Percentiles rank a stretch among this genome's conserved stretches.
Evolutionary conservation across 92 coral and sea anemone genomes (phyloP).

Genomic region (Galaxea fascicularis): DNA sequence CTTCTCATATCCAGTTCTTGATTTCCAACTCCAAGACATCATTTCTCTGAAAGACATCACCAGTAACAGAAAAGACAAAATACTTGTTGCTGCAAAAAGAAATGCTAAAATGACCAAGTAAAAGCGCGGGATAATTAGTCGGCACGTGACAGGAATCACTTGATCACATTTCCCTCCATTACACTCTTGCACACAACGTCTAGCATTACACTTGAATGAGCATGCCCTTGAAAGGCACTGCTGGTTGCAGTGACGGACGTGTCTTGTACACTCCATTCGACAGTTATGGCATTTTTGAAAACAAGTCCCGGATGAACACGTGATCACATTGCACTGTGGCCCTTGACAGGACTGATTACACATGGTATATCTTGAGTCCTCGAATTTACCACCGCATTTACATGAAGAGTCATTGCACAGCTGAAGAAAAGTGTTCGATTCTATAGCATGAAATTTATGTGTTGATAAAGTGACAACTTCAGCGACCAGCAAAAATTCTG

Average conservation of each 20-base stretch:
- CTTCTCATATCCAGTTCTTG: neutral
- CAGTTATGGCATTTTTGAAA: constrained; percentile 86
- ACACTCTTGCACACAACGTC: constrained; percentile 44
- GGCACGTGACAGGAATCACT: constrained; percentile 1
- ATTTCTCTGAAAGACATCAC: constrained; percentile 53
- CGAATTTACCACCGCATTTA: constrained; percentile 43
- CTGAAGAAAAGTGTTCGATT: constrained; percentile 62
- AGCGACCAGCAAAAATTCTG: neutral
- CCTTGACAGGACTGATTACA: constrained; percentile 77
- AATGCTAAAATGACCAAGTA: constrained; percentile 63
- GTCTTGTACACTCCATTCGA: constrained; percentile 83
- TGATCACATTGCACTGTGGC: constrained; percentile 56
- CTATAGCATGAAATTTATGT: constrained; percentile 39
- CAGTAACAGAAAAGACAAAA: constrained; percentile 55
- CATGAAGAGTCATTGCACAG: constrained; percentile 69
- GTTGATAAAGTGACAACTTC: constrained; percentile 6
- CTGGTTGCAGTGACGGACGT: constrained; percentile 86
- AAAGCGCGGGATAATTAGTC: constrained; percentile 25
- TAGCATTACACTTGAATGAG: constrained; percentile 74
- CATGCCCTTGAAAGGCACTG: constrained; percentile 82
- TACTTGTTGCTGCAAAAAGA: constrained; percentile 66
- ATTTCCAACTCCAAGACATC: neutral
- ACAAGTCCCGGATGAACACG: constrained; percentile 76
- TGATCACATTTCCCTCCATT: constrained; percentile 46
- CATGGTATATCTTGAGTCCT: constrained; percentile 28